Evolutionary conservation across 2,113 vertebrate genomes (phyloP), one percentile per base, ranked within the genome.

Genomic region (Ornithorhynchus anatinus): DNA sequence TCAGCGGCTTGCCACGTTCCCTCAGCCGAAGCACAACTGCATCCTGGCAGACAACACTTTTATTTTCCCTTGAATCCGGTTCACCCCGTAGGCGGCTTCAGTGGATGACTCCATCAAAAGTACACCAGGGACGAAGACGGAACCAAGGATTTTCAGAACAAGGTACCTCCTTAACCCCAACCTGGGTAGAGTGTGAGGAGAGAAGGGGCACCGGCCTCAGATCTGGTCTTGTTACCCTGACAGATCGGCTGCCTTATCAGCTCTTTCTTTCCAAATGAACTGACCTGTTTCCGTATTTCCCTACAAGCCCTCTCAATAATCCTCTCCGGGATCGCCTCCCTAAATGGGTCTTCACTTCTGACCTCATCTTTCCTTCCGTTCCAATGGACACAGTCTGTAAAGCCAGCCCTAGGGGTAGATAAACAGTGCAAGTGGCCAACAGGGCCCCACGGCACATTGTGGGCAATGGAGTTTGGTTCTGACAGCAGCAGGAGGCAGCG

Each of bases 261-360:
- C 58, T 80, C 56, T 25, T 17, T 61, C 66, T n/a, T 31, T 19
- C 19, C 56, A 70, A 75, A 22, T 39, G 59, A 84, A 59, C 33
- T 45, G n/a, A 65, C 82, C 70, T 51, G 29, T 61, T 78, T 38
- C 25, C 29, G 31, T 37, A 14, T 17, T 57, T 80, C 62, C 68
- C 58, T n/a, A 7, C 51, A 74, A 79, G 71, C 51, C 43, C 33
- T 10, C 48, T 58, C 56, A 76, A 66, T 51, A 58, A 53, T 45
- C 53, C 16, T 62, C 54, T 65, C 45, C 22, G 57, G 45, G 22
- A 62, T n/a, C 44, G 58, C 54, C 52, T 62, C 32, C 77, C 71
- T 79, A 85, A 79, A 52, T 77, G 69, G 80, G 79, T 80, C 82
- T 82, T 59, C 77, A 74, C 76, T 53, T 45, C 33, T 69, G 22